phyloP scores from a whole-genome alignment of 2,797 vertebrate species.

The Antennarius maculatus region DNA sequence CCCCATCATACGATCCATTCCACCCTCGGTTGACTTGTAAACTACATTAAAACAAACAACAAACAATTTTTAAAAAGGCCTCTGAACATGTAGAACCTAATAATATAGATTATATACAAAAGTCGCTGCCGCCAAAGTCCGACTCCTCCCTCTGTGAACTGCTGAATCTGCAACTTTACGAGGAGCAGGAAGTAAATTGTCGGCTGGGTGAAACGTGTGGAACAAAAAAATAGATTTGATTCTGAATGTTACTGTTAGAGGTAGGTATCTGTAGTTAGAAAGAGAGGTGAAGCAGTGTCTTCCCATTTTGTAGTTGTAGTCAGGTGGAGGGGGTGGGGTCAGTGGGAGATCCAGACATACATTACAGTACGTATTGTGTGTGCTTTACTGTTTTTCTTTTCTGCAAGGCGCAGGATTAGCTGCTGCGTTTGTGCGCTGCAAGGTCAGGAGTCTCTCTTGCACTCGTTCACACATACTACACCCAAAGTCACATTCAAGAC shows the following conservation, averaged over 20 bases:
- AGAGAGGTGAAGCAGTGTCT: conserved; percentile 80
- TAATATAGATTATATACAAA: conserved; percentile 52
- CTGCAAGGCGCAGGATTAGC: conserved; percentile 60
- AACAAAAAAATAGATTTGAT: conserved; percentile 26
- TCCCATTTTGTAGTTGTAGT: conserved; percentile 64
- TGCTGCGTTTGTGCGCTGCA: conserved; percentile 71
- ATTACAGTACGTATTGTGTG: conserved; percentile 72
- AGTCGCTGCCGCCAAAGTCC: conserved; percentile 28
- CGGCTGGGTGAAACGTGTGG: conserved; percentile 38
- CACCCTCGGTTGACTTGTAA: conserved; percentile 49
- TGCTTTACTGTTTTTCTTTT: conserved; percentile 56
- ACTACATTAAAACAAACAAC: conserved; percentile 56
- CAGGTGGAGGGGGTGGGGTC: neutral
- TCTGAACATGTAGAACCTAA: conserved; percentile 58
- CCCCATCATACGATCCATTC: conserved; percentile 41
- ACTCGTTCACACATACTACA: conserved; percentile 42
- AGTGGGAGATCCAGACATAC: conserved; percentile 60
- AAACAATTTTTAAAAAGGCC: conserved; percentile 59
- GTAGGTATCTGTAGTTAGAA: conserved; percentile 71
- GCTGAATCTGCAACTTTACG: conserved; percentile 28
- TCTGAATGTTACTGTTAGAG: conserved; percentile 63
- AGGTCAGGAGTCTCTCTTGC: conserved; percentile 52
- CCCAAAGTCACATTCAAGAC: conserved; percentile 62
- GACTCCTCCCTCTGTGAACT: conserved; percentile 34
- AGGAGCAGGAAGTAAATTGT: conserved; percentile 40